These are phyloP conservation scores for Tapirus terrestris DNA, from an alignment of 2,113 vertebrate genomes.

Conservation along the genomic window DNA sequence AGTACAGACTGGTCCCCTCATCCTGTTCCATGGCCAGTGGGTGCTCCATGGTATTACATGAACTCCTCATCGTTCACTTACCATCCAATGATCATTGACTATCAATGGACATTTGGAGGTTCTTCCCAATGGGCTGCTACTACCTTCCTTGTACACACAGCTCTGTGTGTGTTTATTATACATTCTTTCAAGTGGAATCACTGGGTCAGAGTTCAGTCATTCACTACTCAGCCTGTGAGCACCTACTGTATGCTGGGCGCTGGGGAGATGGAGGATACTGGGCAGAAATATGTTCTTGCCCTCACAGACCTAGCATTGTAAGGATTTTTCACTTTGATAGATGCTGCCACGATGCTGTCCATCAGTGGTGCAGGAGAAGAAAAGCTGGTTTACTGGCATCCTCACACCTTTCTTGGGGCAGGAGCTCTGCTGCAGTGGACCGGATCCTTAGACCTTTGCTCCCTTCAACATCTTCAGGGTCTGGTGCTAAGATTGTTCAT, in stretches of 20 bases:
- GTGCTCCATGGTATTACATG: background rate
- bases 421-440: background rate
- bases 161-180: background rate
- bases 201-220: background rate
- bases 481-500: background rate
- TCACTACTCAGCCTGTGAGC: background rate
- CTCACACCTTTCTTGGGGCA: background rate
- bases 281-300: background rate
- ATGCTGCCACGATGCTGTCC: too few species aligned
- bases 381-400: background rate
- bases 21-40: background rate
- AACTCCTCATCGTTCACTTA: background rate
- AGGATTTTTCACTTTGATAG: background rate
- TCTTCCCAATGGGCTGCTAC: background rate
- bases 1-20: background rate
- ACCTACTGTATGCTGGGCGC: background rate
- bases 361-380: background rate
- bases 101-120: background rate
- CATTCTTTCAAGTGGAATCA: background rate
- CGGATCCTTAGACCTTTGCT: background rate
- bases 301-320: background rate
- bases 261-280: background rate
- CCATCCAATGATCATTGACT: background rate
- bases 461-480: background rate
- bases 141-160: background rate